Evolutionary conservation across 2,797 vertebrate genomes (phyloP), one percentile per base, ranked within the genome.

Genomic region (Labroides dimidiatus): DNA sequence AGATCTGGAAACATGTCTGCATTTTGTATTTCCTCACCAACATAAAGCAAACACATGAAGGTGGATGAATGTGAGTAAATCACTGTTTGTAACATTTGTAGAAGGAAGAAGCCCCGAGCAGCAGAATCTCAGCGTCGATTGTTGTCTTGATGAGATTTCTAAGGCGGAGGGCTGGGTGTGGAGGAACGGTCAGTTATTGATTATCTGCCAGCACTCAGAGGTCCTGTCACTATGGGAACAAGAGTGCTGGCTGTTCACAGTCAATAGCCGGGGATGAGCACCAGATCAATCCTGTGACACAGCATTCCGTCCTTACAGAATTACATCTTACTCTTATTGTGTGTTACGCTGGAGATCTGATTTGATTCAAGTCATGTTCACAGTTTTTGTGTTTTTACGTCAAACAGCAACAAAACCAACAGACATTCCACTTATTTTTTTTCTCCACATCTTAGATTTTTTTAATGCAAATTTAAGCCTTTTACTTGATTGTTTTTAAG

Each of bases 211-310:
- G 80, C 85, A 78, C 80, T 71, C 59, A 78, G 69, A 72, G 82
- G 64, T 81, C 76, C 72, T 21, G 84, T 92, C 84, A 78, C 91
- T 82, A 90, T 88, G 84, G 90, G 77, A 94, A 94, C 93, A 86
- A 72, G 78, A 70, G 72, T 27, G 76, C 60, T 75, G 64, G 81
- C 82, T 82, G 84, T 84, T 87, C 65, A 66, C 81, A 84, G 77
- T 88, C 78, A 66, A 89, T 83, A 84, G 57, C 51, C 8, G 2
- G 66, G n/a, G 49, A 77, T 30, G 27, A 20, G 54, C 44, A 76
- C 39, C 63, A 70, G 63, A 72, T 82, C 50, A 80, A 77, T 76
- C 67, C 55, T 67, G 45, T 64, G 47, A 82, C 60, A 75, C 48
- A 3, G 23, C 12, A 39, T 1, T 41, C 52, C 59, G 53, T 50